A percentile compares a stretch with the other conserved stretches of the same genome.
These are phyloP conservation scores for Fissipunctia ypsillon DNA, from an alignment of 2,888 invertebrate genomes.

Conservation along the genomic window DNA sequence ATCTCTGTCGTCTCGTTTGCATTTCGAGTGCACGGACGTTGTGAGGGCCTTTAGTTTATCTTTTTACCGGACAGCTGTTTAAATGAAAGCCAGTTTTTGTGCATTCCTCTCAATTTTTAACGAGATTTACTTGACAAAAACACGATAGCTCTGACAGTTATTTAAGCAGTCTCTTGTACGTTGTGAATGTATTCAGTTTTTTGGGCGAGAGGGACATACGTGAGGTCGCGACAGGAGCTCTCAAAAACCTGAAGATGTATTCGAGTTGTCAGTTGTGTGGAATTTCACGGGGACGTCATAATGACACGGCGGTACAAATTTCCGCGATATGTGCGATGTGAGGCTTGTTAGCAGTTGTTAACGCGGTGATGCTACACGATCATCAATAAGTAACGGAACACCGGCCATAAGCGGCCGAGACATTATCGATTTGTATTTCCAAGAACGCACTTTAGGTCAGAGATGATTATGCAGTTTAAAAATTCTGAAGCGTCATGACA, in stretches of 20 bases:
- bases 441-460: conserved; percentile 68
- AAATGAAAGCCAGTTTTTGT: conserved; percentile 84
- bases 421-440: conserved; percentile 75
- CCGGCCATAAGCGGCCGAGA: conserved; percentile 62
- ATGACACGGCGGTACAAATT: conserved; percentile 68
- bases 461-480: conserved; percentile 78
- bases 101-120: conserved; percentile 83
- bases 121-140: conserved; percentile 81
- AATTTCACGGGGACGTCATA: conserved; percentile 67
- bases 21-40: conserved; percentile 79
- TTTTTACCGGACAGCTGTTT: conserved; percentile 81
- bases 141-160: conserved; percentile 83
- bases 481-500: conserved; percentile 75
- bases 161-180: conserved; percentile 81
- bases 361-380: conserved; percentile 72
- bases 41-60: conserved; percentile 80
- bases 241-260: conserved; percentile 62
- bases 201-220: conserved; percentile 65
- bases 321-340: conserved; percentile 66
- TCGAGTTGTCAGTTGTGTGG: conserved; percentile 54
- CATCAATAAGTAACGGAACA: conserved; percentile 73
- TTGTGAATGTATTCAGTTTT: conserved; percentile 73
- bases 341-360: conserved; percentile 79
- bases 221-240: conserved; percentile 72
- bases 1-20: conserved; percentile 81